Conservation (phyloP, 2,888 invertebrate genomes). For the Pristionchus entomophagus region DNA sequence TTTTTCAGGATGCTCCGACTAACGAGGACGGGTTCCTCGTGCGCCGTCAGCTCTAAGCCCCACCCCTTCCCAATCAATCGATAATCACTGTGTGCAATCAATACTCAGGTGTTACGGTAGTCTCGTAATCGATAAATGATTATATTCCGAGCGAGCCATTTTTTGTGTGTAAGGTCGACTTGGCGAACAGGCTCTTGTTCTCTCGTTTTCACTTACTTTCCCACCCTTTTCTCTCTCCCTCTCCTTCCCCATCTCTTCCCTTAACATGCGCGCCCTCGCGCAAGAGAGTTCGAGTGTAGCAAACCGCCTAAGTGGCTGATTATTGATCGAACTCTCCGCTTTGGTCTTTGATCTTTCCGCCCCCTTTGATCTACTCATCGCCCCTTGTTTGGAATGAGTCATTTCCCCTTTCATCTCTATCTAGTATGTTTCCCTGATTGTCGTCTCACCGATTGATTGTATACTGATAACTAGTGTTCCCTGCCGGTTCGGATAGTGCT, state of each 20-base stretch:
- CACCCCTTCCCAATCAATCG: background rate
- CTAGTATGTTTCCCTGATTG: background rate
- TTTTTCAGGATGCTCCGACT: conserved; percentile 55
- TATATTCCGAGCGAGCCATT: background rate
- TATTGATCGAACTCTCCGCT: background rate
- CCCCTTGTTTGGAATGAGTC: background rate
- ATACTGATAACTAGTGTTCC: background rate
- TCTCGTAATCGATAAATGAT: conserved; percentile 12
- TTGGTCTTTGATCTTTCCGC: background rate
- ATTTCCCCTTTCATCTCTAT: background rate
- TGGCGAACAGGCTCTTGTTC: background rate
- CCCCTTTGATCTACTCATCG: background rate
- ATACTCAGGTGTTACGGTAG: conserved; percentile 27
- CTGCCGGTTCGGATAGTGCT: too few relatives aligned
- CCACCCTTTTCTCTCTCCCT: conserved; percentile 1
- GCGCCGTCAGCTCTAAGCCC: conserved; percentile 48
- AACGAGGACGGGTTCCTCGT: conserved; percentile 62
- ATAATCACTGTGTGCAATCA: conserved; percentile 31
- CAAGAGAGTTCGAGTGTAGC: background rate
- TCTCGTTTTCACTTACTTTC: background rate
- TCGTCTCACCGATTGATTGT: background rate
- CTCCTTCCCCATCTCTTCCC: too few relatives aligned
- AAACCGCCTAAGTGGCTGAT: background rate
- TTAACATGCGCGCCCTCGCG: background rate
- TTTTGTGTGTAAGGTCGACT: background rate